Base-by-base conservation (phyloP, 2,113 vertebrate genomes). In the Hirundichthys speculiger region DNA sequence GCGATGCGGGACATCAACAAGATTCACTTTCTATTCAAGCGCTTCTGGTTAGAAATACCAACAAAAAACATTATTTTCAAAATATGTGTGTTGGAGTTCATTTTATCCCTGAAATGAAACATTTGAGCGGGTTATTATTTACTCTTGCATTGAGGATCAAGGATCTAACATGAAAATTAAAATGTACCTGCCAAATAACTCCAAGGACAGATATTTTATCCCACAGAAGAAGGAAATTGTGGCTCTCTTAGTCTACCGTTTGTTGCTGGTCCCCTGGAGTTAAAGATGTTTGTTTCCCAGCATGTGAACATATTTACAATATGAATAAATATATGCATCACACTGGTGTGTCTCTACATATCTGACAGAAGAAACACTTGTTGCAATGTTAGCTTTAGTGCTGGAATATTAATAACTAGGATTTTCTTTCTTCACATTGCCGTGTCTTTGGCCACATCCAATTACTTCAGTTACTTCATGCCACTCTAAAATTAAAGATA, bases 401-500 rank as follows among this genome's bases (percentile, higher is more conserved):
- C 9, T n/a, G 18, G 43, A 20, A 47, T 54, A 48, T 56, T 61
- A 67, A 70, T 64, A 5, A 46, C 38, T n/a, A 20, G 27, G 13
- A n/a, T n/a, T n/a, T n/a, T n/a, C n/a, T n/a, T n/a, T n/a, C n/a
- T n/a, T n/a, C n/a, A n/a, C n/a, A n/a, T n/a, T n/a, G n/a, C n/a
- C n/a, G n/a, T n/a, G n/a, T n/a, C n/a, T n/a, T 16, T 19, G 43
- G 18, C 2, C 15, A 45, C 43, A 19, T 45, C 11, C 11, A 11
- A 45, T 8, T 8, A 1, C 43, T 19, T 45, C 43, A 19, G 11
- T n/a, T 16, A 16, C 15, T 45, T 18, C n/a, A 16, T 75, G 68
- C 84, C 68, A 67, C 80, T 84, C 82, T 84, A 80, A 89, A 88
- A 86, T 87, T 71, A 87, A 84, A 68, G 73, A 53, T 45, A 48